A percentile compares a stretch with the other conserved stretches of the same genome.
Conservation (phyloP, 1,140 invertebrate genomes). For the Thaumatotibia leucotreta region DNA sequence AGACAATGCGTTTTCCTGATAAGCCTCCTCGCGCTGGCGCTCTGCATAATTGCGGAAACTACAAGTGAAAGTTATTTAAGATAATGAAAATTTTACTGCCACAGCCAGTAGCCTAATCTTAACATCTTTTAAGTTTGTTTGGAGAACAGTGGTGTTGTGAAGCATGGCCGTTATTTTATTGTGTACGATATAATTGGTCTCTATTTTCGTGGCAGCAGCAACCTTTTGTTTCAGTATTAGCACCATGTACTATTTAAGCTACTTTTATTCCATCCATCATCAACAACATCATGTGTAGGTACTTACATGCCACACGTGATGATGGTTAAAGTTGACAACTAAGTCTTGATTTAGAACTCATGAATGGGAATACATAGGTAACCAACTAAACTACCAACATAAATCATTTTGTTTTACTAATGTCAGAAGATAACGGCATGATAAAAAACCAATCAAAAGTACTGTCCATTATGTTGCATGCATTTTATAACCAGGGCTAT, state of each 20-base stretch:
- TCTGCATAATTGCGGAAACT: slow-evolving; percentile 41
- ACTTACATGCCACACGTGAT: too few species aligned
- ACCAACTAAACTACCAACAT: neutral
- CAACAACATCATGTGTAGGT: too few species aligned
- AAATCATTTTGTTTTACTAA: neutral
- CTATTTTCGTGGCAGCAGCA: neutral
- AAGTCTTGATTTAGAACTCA: too few species aligned
- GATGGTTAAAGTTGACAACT: too few species aligned
- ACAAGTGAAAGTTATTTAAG: slow-evolving; percentile 15
- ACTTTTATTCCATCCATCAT: neutral
- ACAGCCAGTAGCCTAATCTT: neutral
- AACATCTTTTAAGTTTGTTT: neutral
- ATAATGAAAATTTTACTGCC: slow-evolving; percentile 8
- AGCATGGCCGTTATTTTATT: neutral
- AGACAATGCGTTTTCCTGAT: slow-evolving; percentile 55
- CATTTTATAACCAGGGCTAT: neutral
- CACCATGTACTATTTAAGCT: too few species aligned
- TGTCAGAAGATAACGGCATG: neutral
- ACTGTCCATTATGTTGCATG: neutral
- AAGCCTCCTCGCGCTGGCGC: slow-evolving; percentile 32
- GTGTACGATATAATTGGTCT: neutral
- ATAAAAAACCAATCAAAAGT: neutral
- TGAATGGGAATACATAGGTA: neutral
- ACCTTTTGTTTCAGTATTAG: neutral
- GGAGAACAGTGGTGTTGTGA: neutral